Evolutionary conservation across 2,888 invertebrate species (phyloP).

Genomic region (Ectemnius continuus): DNA sequence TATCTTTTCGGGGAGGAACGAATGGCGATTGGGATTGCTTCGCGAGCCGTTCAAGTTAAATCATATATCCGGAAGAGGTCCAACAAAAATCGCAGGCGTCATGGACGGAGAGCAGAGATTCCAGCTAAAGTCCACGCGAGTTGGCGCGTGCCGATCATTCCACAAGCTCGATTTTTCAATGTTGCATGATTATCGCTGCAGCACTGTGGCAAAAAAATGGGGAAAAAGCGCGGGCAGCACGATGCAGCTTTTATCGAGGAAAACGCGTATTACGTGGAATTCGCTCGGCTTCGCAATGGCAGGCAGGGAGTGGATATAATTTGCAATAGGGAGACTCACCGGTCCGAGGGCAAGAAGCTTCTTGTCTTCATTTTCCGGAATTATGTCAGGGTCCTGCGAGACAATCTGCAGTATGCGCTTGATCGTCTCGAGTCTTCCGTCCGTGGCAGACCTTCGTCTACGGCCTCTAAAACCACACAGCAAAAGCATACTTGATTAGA

Average conservation of each 20-base stretch:
- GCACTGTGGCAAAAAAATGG: neutral
- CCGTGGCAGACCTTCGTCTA: constrained; percentile 69
- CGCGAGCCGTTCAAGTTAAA: too few species aligned
- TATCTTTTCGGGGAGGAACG: too few species aligned
- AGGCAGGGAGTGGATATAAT: too few species aligned
- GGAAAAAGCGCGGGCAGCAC: neutral
- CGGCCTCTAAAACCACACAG: constrained; percentile 68
- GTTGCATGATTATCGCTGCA: neutral
- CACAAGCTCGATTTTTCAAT: neutral
- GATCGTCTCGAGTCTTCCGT: constrained; percentile 53
- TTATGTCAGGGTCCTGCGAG: constrained; percentile 51
- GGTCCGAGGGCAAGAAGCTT: constrained; percentile 29
- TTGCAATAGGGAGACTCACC: constrained; percentile 34
- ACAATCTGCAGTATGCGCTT: constrained; percentile 56
- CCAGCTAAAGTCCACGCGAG: neutral
- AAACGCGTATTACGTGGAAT: neutral
- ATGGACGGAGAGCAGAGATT: too few species aligned
- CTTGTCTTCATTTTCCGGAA: constrained; percentile 45
- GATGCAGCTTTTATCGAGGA: neutral
- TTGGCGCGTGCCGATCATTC: neutral
- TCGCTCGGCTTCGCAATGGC: too few species aligned
- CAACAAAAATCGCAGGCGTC: too few species aligned
- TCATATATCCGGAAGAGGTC: too few species aligned
- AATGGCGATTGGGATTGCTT: too few species aligned
- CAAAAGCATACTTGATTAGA: too few species aligned